phyloP scores from a whole-genome alignment of 2,888 invertebrate species.

The Sturmia bella region DNA sequence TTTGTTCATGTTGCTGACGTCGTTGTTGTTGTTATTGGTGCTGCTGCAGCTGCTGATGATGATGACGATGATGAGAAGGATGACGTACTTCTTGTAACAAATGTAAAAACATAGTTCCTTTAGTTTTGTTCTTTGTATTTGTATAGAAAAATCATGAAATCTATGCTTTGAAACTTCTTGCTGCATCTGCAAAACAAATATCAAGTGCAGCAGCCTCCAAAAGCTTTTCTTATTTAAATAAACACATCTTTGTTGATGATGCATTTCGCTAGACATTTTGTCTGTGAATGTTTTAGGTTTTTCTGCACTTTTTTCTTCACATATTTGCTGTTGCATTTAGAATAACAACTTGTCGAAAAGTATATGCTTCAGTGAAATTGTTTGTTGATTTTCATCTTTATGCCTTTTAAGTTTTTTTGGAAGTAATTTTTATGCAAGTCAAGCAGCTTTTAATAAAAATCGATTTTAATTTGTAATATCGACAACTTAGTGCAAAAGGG shows the following conservation, averaged over 20 bases:
- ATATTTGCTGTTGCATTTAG: slow-evolving; percentile 27
- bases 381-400: slow-evolving; percentile 55
- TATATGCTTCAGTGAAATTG: slow-evolving; percentile 68
- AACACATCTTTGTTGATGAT: slow-evolving; percentile 32
- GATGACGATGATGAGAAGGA: slow-evolving; percentile 55
- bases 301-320: slow-evolving; percentile 12
- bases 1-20: slow-evolving; percentile 48
- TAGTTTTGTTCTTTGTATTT: slow-evolving; percentile 31
- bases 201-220: slow-evolving; percentile 66
- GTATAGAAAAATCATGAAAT: slow-evolving; percentile 63
- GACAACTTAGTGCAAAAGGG: neutral
- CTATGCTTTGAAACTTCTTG: slow-evolving; percentile 43
- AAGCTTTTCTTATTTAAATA: slow-evolving; percentile 45
- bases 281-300: slow-evolving; percentile 55
- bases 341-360: slow-evolving; percentile 64
- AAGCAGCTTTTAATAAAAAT: slow-evolving; percentile 20
- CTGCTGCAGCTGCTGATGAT: slow-evolving; percentile 11
- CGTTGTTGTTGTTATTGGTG: slow-evolving; percentile 30
- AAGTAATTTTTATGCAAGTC: neutral
- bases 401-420: slow-evolving; percentile 20
- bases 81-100: slow-evolving; percentile 61
- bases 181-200: slow-evolving; percentile 41
- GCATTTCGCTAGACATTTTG: slow-evolving; percentile 62
- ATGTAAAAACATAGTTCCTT: slow-evolving; percentile 51
- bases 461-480: slow-evolving; percentile 1